Conservation (phyloP, 2,888 invertebrate species). For the Caenorhabditis panamensis region DNA sequence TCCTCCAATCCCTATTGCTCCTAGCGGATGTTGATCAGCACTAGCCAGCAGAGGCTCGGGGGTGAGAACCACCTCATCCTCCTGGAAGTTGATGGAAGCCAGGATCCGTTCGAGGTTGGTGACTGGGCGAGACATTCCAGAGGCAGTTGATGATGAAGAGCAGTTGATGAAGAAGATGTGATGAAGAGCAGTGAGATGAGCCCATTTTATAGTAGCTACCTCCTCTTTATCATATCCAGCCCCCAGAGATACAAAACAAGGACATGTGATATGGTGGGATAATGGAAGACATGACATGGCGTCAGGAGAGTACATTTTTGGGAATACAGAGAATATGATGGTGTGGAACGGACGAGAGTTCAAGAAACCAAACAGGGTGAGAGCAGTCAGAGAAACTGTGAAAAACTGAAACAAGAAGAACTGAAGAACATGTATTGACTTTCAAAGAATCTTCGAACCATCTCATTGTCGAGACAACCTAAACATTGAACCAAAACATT, state of each 20-base stretch:
- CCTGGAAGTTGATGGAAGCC: slow-evolving; percentile 19
- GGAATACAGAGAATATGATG: not conserved
- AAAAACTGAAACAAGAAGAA: no score
- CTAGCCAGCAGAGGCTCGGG: slow-evolving; percentile 18
- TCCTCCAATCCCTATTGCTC: no score
- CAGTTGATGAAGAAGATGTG: not conserved
- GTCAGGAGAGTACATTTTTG: slow-evolving; percentile 3
- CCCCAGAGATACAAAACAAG: not conserved
- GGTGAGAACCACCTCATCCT: slow-evolving; percentile 25
- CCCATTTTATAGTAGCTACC: not conserved
- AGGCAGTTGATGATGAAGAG: not conserved
- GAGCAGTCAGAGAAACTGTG: no score
- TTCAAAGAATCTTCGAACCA: no score
- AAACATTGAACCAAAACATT: no score
- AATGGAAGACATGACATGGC: not conserved
- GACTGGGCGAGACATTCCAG: slow-evolving; percentile 28
- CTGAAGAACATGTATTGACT: no score
- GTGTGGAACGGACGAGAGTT: not conserved
- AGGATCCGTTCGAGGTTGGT: slow-evolving; percentile 20
- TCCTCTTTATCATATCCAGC: not conserved
- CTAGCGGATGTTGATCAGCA: not conserved
- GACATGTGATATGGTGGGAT: not conserved
- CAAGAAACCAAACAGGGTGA: not conserved
- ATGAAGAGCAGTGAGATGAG: not conserved
- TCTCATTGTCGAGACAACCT: no score